phyloP scores from a whole-genome alignment of 2,888 invertebrate genomes.

The Rhaphigaster nebulosa region DNA sequence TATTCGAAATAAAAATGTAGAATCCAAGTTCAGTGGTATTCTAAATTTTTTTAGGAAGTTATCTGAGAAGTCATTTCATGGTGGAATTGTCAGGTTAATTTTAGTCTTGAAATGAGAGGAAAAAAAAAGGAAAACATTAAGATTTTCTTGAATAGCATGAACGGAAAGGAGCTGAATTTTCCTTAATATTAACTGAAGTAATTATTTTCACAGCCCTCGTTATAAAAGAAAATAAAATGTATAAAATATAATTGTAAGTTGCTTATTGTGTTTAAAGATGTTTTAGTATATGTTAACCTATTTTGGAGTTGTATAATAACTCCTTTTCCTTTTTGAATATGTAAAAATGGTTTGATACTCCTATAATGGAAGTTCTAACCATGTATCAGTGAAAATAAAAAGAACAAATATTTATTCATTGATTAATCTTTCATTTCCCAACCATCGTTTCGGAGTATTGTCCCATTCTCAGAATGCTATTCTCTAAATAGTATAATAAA shows the following conservation, averaged over 20 bases:
- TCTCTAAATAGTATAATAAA: too few relatives aligned
- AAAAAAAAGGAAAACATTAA: neutral
- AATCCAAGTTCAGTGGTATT: neutral
- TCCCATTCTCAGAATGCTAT: too few relatives aligned
- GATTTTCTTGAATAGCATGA: neutral
- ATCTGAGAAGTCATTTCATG: neutral
- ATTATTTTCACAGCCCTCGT: neutral
- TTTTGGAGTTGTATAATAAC: too few relatives aligned
- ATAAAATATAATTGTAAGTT: neutral
- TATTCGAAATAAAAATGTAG: neutral
- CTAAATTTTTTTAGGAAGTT: neutral
- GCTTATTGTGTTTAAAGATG: neutral
- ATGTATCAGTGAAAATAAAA: too few relatives aligned
- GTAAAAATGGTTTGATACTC: too few relatives aligned
- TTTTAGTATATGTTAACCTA: too few relatives aligned
- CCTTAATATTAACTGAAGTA: neutral
- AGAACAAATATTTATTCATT: too few relatives aligned
- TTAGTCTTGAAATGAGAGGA: neutral
- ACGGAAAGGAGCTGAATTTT: neutral
- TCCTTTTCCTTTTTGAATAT: too few relatives aligned
- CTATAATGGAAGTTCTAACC: too few relatives aligned
- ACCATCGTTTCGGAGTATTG: too few relatives aligned
- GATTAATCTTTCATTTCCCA: too few relatives aligned
- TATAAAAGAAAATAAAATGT: neutral
- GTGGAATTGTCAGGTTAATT: slow-evolving; percentile 18